Evolutionary conservation across 2,113 vertebrate species (phyloP).

Genomic region (Lipophrys pholis): DNA sequence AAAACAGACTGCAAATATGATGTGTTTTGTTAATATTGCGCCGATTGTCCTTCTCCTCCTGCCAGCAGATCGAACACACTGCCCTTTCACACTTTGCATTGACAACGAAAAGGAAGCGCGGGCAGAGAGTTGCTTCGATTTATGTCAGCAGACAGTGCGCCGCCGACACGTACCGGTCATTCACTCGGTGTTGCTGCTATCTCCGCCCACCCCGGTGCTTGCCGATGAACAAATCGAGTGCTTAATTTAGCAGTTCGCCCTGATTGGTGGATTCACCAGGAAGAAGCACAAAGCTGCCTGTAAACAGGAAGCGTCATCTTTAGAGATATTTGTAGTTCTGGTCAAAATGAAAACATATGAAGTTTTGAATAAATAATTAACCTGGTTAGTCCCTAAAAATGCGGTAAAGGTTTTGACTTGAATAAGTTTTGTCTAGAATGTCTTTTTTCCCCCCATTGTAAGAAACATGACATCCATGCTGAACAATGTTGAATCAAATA

Average conservation of each 20-base stretch:
- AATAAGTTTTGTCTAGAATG: no score
- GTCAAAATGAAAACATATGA: conserved; percentile 43
- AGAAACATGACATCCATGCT: no score
- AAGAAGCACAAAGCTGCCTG: not conserved
- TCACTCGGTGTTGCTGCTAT: not conserved
- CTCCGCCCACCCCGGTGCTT: not conserved
- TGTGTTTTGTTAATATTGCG: not conserved
- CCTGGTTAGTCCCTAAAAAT: no score
- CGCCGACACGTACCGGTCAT: not conserved
- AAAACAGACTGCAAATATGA: not conserved
- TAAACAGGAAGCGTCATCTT: not conserved
- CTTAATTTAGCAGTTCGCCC: not conserved
- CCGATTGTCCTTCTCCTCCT: not conserved
- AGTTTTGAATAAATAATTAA: no score
- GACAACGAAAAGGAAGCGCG: conserved; percentile 49
- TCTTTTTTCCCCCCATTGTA: no score
- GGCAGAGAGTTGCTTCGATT: conserved; percentile 49
- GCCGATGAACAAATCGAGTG: conserved; percentile 11
- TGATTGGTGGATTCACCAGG: conserved; percentile 50
- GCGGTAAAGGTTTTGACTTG: no score
- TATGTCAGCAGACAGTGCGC: not conserved
- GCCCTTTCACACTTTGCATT: conserved; percentile 33
- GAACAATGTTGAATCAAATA: no score
- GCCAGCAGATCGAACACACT: conserved; percentile 13
- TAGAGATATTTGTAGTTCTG: not conserved